Evolutionary conservation across 1,140 invertebrate species (phyloP).

Genomic region (Calosoma granatense): DNA sequence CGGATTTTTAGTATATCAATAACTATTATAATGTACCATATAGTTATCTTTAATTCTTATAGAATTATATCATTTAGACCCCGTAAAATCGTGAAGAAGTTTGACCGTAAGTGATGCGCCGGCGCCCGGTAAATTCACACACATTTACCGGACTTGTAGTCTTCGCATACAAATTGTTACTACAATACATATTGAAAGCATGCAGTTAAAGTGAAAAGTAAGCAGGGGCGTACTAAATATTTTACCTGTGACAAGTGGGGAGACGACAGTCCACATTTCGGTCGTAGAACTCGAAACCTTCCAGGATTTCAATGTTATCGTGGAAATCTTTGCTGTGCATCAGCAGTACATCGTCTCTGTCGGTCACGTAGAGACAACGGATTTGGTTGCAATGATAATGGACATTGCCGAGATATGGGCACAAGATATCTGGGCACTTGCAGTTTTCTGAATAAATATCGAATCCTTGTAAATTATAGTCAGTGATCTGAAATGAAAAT

Average conservation of each 20-base stretch:
- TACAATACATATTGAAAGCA: too few relatives aligned
- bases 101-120: neutral
- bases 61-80: too few relatives aligned
- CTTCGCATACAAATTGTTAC: too few relatives aligned
- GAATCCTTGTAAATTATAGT: constrained; percentile 28
- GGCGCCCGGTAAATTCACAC: too few relatives aligned
- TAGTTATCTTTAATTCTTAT: too few relatives aligned
- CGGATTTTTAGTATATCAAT: too few relatives aligned
- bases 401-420: constrained; percentile 42
- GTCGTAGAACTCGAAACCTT: constrained; percentile 74
- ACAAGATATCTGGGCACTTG: constrained; percentile 39
- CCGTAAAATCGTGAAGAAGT: too few relatives aligned
- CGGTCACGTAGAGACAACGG: constrained; percentile 48
- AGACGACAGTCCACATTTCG: constrained; percentile 65
- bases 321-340: constrained; percentile 72
- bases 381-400: constrained; percentile 67
- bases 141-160: too few relatives aligned
- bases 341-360: constrained; percentile 29
- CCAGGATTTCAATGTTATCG: constrained; percentile 68
- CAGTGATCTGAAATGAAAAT: constrained; percentile 18
- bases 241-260: constrained; percentile 45
- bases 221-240: too few relatives aligned
- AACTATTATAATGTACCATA: too few relatives aligned
- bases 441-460: constrained; percentile 31
- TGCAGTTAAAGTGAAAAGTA: too few relatives aligned